phyloP scores from a whole-genome alignment of 2,888 invertebrate species.

The Drosophila leonis region DNA sequence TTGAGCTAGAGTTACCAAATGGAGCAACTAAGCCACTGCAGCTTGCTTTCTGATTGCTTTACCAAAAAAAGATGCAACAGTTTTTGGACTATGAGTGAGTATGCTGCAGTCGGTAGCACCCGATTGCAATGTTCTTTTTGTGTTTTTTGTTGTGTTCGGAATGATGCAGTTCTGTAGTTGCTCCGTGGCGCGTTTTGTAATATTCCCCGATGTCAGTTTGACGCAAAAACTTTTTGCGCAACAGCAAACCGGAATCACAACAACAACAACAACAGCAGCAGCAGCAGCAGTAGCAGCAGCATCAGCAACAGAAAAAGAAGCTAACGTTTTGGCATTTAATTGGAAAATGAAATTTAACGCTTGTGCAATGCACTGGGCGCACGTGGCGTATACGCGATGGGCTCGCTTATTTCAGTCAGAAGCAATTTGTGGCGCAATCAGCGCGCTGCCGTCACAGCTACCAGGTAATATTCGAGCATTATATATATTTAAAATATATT shows the following conservation, averaged over 20 bases:
- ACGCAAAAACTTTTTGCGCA: constrained; percentile 72
- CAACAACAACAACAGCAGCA: constrained; percentile 10
- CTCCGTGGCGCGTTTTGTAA: constrained; percentile 70
- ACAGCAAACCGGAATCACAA: constrained; percentile 24
- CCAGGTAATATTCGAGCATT: constrained; percentile 67
- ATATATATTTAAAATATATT: constrained; percentile 68
- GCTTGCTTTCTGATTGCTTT: too few relatives aligned
- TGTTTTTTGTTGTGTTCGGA: constrained; percentile 58
- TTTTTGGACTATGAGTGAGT: too few relatives aligned
- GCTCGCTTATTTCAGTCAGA: constrained; percentile 37
- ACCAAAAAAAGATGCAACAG: too few relatives aligned
- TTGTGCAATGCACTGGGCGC: constrained; percentile 40
- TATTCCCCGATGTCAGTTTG: constrained; percentile 80
- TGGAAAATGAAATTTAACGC: constrained; percentile 83
- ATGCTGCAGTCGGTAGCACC: too few relatives aligned
- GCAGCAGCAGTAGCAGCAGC: not conserved
- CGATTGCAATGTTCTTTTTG: not conserved
- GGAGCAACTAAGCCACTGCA: too few relatives aligned
- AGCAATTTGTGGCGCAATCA: constrained; percentile 64
- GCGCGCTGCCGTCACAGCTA: constrained; percentile 40
- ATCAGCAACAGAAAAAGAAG: constrained; percentile 5
- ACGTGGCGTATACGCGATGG: constrained; percentile 44
- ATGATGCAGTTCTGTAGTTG: constrained; percentile 40
- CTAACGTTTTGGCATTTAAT: constrained; percentile 77
- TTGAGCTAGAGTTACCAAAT: too few relatives aligned